These are phyloP conservation scores for Condylura cristata DNA, from an alignment of 2,113 vertebrate species.

Conservation along the genomic window DNA sequence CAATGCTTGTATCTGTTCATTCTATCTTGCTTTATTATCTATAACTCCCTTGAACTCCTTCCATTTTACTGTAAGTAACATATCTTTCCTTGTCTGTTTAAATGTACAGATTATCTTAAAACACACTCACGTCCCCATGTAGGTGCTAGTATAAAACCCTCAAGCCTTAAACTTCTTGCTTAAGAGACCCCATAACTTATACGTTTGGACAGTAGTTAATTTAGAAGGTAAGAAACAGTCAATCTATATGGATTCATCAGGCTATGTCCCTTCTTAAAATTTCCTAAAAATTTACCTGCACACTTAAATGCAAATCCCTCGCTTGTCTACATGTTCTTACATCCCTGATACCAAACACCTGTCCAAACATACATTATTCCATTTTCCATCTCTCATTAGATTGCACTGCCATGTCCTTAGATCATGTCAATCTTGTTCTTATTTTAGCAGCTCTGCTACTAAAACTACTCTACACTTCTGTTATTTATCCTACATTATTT, in stretches of 20 bases:
- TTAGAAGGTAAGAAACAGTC: background rate
- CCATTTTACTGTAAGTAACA: too few species aligned
- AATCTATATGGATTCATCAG: background rate
- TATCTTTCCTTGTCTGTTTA: background rate
- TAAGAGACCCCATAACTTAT: background rate
- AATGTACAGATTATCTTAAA: background rate
- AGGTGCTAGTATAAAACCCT: background rate
- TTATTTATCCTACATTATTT: background rate
- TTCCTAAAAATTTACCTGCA: background rate
- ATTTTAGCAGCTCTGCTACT: background rate
- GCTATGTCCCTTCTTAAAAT: background rate
- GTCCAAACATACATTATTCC: background rate
- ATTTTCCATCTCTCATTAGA: background rate
- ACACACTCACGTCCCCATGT: background rate
- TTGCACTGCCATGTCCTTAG: background rate
- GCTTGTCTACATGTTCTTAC: background rate
- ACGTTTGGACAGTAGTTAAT: background rate
- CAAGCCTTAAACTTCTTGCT: background rate
- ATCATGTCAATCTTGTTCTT: background rate
- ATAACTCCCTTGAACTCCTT: too few species aligned
- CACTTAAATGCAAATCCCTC: background rate
- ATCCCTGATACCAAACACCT: background rate
- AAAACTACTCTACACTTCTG: background rate
- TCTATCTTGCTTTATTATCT: too few species aligned
- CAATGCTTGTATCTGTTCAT: too few species aligned